Conservation (phyloP, 2,888 invertebrate genomes). For the Pyrochroa serraticornis region DNA sequence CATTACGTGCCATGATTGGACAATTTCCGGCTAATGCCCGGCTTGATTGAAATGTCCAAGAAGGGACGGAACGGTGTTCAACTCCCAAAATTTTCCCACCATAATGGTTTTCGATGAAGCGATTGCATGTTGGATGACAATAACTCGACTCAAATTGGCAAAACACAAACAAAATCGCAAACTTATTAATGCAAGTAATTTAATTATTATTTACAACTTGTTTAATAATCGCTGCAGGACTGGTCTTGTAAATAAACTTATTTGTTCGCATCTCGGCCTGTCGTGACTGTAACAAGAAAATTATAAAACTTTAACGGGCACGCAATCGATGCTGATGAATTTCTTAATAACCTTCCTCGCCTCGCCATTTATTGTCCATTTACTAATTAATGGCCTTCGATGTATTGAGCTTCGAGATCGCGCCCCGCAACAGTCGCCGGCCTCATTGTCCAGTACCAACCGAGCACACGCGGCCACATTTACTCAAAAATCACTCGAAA, state of each 20-base stretch:
- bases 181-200: conserved; percentile 12
- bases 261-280: conserved; percentile 19
- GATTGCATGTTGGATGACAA: conserved; percentile 1
- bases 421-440: too few species aligned
- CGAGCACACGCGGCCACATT: too few species aligned
- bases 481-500: too few species aligned
- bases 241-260: conserved; percentile 10
- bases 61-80: too few species aligned
- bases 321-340: conserved; percentile 23
- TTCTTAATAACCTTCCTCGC: conserved; percentile 11
- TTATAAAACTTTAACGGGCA: conserved; percentile 14
- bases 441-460: too few species aligned
- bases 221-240: conserved; percentile 12
- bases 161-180: not conserved
- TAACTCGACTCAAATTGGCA: not conserved
- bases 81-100: too few species aligned
- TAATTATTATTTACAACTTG: conserved; percentile 16
- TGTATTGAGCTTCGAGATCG: not conserved
- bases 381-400: not conserved
- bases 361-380: not conserved
- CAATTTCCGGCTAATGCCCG: conserved; percentile 36
- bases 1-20: conserved; percentile 51
- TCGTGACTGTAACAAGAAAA: conserved; percentile 17
- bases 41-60: conserved; percentile 27
- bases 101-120: conserved; percentile 7